phyloP scores from a whole-genome alignment of 35 echinoderm and acorn worm species.

The Acanthaster planci region DNA sequence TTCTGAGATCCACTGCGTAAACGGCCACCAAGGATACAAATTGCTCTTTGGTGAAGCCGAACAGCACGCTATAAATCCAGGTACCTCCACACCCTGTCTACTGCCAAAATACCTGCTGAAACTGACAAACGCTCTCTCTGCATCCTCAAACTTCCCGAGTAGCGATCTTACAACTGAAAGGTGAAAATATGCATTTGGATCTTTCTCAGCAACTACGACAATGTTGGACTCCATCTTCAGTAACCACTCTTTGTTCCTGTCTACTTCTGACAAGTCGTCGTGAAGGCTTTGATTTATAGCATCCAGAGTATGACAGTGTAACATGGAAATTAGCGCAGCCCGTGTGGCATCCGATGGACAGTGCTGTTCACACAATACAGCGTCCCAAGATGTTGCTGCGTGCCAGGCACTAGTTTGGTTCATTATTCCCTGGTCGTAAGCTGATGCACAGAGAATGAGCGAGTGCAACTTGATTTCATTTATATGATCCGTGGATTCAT shows the following conservation, averaged over 20 bases:
- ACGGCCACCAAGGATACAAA: background rate
- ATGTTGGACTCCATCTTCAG: background rate
- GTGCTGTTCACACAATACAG: background rate
- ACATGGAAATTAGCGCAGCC: background rate
- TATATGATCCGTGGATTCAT: too few species aligned
- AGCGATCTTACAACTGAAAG: background rate
- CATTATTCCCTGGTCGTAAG: background rate
- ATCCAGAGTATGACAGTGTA: background rate
- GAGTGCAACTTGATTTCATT: background rate
- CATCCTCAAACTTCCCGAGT: background rate
- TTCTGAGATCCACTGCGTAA: background rate
- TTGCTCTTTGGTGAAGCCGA: background rate
- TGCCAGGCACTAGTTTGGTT: background rate
- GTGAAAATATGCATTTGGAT: background rate
- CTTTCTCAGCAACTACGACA: background rate
- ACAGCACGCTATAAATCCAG: background rate
- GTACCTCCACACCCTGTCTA: background rate
- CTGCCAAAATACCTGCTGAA: background rate
- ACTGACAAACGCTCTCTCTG: background rate
- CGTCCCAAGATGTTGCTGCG: background rate
- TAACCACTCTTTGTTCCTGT: slow-evolving; percentile 9
- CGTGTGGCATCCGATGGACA: background rate
- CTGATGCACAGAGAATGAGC: background rate
- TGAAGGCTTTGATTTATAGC: background rate
- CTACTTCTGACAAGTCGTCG: background rate